Evolutionary conservation across 2,888 invertebrate species (phyloP), one percentile per base, ranked within the genome.

Genomic region (Athalia circularis): DNA sequence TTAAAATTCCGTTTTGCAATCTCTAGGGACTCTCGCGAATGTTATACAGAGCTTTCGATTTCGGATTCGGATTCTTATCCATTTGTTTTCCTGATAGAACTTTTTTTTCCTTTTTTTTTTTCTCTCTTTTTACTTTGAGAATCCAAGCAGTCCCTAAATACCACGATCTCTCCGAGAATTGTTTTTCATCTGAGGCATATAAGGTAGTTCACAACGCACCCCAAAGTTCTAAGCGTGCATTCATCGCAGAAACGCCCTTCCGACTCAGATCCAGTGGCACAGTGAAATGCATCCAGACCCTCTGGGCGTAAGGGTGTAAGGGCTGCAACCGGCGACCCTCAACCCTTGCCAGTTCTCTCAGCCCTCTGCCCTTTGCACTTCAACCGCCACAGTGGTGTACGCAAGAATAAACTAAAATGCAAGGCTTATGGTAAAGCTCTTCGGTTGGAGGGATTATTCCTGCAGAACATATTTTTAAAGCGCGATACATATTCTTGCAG

Each of bases 361-460:
- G 57, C 59, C 59, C 72, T 59, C 72, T 62, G 54, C 75, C 75
- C 61, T 75, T 75, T 74, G 61, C 75, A 75, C 75, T 75, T 13
- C 50, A 62, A 13, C 48, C 61, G 50, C 43, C 62, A 29, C 43
- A 13, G 45, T 13, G 8, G 75, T 82, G 79, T 83, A 83, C 83
- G 85, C 85, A 84, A 86, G 83, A 84, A 77, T 82, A 82, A 83
- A 79, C 83, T 81, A 81, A 81, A 80, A 79, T 74, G 78, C 78
- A 80, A 83, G 70, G 59, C 70, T 70, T 70, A 57, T 59, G 47
- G 72, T 52, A 59, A 47, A 72, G 72, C 72, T 47, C 72, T 47
- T 13, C 52, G 72, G 45, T 47, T 9, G 47, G 72, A 6, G 48
- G 57, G 72, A 59, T 72, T 59, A 72, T 72, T 72, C 72, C 43